Evolutionary conservation across 2,888 invertebrate species (phyloP), one percentile per base, ranked within the genome.

Genomic region (Pimpla rufipes): DNA sequence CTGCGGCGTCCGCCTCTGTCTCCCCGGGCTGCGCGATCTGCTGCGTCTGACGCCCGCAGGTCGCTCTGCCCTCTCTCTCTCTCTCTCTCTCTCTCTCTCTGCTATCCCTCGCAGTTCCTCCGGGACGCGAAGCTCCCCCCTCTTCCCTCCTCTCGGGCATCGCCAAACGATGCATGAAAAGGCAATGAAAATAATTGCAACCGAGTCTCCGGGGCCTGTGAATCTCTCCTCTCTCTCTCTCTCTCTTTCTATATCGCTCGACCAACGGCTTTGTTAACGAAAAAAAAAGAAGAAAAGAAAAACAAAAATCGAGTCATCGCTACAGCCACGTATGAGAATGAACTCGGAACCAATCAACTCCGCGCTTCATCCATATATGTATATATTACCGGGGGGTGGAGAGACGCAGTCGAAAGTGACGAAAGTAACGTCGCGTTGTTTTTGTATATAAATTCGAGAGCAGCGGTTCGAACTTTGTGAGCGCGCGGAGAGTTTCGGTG

Each of bases 141-240:
- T 35, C 73, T 67, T 37, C 76, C 42, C 71, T 64, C 64, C 57
- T 18, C 50, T 16, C 79, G 40, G 67, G 68, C 77, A 70, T 64
- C 74, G 68, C 74, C 80, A 75, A 84, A 84, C 83, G 80, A 84
- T 75, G 80, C 83, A 84, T 80, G 80, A 84, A 84, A 84, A 84
- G 80, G 80, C 83, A 84, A 84, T 84, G 83, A 84, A 84, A 84
- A 80, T 84, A 84, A 84, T 84, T 84, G 83, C 83, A 80, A 80
- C 70, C 57, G 78, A 81, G 78, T 80, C 83, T 70, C 80, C 29
- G 37, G 77, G 80, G 80, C 21, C 11, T 57, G 47, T n/a, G 29
- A 29, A 29, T 29, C 29, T n/a, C 29, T 29, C 35, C 37, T 40
- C 23, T 21, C 7, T 57, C 45, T 7, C 13, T 50, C 35, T 59